phyloP scores from a whole-genome alignment of 2,888 invertebrate species.

The Pterobdella sp. region DNA sequence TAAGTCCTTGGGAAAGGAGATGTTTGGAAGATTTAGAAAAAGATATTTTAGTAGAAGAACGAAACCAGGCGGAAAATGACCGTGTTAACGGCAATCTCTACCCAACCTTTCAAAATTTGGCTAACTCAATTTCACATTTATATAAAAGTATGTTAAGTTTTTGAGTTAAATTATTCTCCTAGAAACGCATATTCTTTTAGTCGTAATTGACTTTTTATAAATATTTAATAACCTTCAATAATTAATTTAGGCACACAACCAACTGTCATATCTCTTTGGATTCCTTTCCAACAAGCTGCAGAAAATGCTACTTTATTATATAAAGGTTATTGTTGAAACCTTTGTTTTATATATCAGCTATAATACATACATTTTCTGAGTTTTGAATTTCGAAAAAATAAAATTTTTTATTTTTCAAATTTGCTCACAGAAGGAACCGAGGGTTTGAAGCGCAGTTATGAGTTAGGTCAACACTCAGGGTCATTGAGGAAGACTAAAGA shows the following conservation, averaged over 20 bases:
- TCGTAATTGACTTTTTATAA: neutral
- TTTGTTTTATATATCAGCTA: neutral
- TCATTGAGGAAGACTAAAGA: conserved; percentile 67
- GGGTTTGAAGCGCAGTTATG: conserved; percentile 62
- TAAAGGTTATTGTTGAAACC: conserved; percentile 33
- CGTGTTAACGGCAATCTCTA: conserved; percentile 27
- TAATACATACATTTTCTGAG: neutral
- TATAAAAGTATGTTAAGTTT: conserved; percentile 30
- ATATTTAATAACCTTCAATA: neutral
- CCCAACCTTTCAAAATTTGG: conserved; percentile 33
- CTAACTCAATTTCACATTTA: conserved; percentile 31
- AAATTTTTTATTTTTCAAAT: neutral
- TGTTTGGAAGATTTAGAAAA: conserved; percentile 30
- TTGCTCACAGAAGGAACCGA: conserved; percentile 64
- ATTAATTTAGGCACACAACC: conserved; percentile 32
- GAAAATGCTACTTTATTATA: conserved; percentile 37
- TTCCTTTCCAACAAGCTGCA: conserved; percentile 39
- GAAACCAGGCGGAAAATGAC: conserved; percentile 31
- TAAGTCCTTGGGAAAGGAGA: conserved; percentile 28
- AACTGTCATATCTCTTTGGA: conserved; percentile 35
- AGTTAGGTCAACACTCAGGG: conserved; percentile 65
- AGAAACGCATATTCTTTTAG: neutral
- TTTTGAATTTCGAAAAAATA: neutral
- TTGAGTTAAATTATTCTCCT: neutral
- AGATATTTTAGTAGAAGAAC: conserved; percentile 25